Conservation (phyloP, 1,140 invertebrate species). For the Macrobrachium nipponense region DNA sequence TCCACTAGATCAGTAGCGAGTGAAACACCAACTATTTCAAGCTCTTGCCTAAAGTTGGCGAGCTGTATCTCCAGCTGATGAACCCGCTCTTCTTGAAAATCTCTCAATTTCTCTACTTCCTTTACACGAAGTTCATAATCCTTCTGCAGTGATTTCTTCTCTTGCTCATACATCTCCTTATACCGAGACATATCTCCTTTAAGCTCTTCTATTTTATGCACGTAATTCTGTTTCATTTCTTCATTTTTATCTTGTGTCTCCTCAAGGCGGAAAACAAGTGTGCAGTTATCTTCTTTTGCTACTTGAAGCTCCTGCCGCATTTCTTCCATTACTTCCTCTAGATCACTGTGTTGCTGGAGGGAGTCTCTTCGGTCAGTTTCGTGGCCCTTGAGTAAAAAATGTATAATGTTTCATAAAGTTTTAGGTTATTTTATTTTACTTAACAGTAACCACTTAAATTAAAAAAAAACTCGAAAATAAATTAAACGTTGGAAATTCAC, state of each 20-base stretch:
- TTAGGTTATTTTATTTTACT: too few relatives aligned
- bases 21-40: conserved; percentile 59
- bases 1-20: conserved; percentile 38
- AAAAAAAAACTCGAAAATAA: too few relatives aligned
- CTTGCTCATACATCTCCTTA: conserved; percentile 54
- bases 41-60: conserved; percentile 53
- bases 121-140: conserved; percentile 43
- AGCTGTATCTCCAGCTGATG: conserved; percentile 50
- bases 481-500: too few relatives aligned
- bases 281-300: conserved; percentile 46
- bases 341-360: conserved; percentile 38
- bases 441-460: too few relatives aligned
- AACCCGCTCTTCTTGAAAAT: conserved; percentile 37
- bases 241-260: conserved; percentile 58
- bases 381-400: conserved; percentile 32
- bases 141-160: conserved; percentile 56
- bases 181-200: conserved; percentile 63
- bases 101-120: conserved; percentile 40
- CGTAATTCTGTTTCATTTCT: conserved; percentile 57
- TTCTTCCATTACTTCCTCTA: conserved; percentile 48
- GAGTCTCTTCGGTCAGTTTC: conserved; percentile 50
- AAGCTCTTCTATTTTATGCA: conserved; percentile 64
- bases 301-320: conserved; percentile 40
- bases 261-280: conserved; percentile 42
- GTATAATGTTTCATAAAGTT: not conserved